Percentiles rank a stretch among this genome's conserved stretches.
Conservation (phyloP, 2,888 invertebrate genomes). For the Melanophora roralis region DNA sequence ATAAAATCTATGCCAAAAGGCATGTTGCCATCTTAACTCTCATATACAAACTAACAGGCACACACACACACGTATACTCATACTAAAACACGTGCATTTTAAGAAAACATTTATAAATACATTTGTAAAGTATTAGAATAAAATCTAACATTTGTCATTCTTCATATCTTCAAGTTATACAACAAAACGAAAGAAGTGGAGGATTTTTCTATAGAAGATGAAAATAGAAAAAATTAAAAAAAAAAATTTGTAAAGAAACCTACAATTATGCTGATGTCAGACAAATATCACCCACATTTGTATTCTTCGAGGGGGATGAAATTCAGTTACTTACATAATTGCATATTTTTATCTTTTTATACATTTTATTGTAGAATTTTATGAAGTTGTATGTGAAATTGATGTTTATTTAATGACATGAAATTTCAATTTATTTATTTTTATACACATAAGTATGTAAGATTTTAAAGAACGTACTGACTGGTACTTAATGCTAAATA, state of each 20-base stretch:
- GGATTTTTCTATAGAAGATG: background rate
- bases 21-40: constrained; percentile 40
- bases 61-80: background rate
- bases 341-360: too few relatives aligned
- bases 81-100: background rate
- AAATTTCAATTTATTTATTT: background rate
- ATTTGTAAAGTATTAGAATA: background rate
- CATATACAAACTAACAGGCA: background rate
- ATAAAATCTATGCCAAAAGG: constrained; percentile 57
- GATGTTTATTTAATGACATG: constrained; percentile 11
- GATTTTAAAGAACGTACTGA: background rate
- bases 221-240: background rate
- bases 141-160: constrained; percentile 34
- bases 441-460: background rate
- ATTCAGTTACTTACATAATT: background rate
- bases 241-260: constrained; percentile 21
- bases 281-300: constrained; percentile 37
- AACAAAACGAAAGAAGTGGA: background rate
- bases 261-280: constrained; percentile 58
- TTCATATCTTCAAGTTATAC: background rate
- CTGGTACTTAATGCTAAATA: background rate
- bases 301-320: constrained; percentile 29
- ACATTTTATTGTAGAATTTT: background rate
- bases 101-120: constrained; percentile 17
- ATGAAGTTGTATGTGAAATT: background rate